These are phyloP conservation scores for Bemisia tabaci DNA, from an alignment of 1,140 invertebrate species.

Conservation along the genomic window DNA sequence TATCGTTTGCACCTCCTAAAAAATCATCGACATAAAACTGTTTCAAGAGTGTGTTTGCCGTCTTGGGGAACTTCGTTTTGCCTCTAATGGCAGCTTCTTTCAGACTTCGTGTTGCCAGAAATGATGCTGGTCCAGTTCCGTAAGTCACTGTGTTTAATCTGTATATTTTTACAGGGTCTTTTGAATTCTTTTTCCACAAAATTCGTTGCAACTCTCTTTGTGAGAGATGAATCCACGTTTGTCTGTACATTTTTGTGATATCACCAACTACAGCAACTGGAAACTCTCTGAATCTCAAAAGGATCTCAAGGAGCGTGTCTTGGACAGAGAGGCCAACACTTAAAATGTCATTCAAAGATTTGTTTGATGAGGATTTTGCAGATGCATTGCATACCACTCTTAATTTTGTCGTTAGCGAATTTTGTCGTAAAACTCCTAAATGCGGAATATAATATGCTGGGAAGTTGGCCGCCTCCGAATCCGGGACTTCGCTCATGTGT, in stretches of 20 bases:
- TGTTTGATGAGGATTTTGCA: slow-evolving; percentile 17
- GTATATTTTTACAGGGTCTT: slow-evolving; percentile 4
- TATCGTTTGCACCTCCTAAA: slow-evolving; percentile 14
- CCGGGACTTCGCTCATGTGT: neutral
- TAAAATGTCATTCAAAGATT: slow-evolving; percentile 23
- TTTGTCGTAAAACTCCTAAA: slow-evolving; percentile 22
- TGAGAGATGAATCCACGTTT: neutral
- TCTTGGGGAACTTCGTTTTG: neutral
- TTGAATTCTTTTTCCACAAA: no score
- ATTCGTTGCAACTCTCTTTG: no score
- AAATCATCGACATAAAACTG: slow-evolving; percentile 12
- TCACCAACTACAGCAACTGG: slow-evolving; percentile 4
- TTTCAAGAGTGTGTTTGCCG: neutral
- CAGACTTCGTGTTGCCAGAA: slow-evolving; percentile 1
- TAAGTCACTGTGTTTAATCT: slow-evolving; percentile 6
- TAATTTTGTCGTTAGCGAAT: slow-evolving; percentile 23
- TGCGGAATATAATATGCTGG: slow-evolving; percentile 20
- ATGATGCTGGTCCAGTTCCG: slow-evolving; percentile 7
- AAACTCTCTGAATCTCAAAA: slow-evolving; percentile 24
- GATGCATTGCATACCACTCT: slow-evolving; percentile 30
- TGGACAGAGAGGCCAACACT: slow-evolving; percentile 26
- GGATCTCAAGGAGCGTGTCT: slow-evolving; percentile 27
- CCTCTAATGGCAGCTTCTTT: neutral
- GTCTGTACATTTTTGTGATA: slow-evolving; percentile 10
- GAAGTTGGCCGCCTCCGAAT: neutral